phyloP scores from a whole-genome alignment of 2,113 vertebrate genomes.

The Rostratula benghalensis region DNA sequence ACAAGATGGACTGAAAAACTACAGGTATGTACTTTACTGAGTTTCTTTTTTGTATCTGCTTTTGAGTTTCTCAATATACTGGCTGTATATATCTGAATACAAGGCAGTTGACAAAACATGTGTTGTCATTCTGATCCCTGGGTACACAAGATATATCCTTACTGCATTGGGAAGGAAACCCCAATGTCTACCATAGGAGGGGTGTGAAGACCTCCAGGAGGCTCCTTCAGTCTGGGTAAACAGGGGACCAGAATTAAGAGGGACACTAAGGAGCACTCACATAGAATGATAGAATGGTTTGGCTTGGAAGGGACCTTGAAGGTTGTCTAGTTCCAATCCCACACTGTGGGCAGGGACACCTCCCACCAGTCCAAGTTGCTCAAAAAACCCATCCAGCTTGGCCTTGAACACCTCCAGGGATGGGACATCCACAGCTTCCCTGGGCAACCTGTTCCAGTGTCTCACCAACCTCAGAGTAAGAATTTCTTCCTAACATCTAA shows the following conservation, averaged over 20 bases:
- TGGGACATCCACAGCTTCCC: too few species aligned
- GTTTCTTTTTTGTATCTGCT: not conserved
- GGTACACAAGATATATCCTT: accelerated
- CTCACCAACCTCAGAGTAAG: too few species aligned
- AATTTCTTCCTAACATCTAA: too few species aligned
- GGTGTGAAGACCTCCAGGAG: not conserved
- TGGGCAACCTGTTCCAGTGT: too few species aligned
- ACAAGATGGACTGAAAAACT: not conserved
- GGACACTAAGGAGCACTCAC: not conserved
- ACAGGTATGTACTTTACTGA: accelerated
- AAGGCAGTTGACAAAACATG: not conserved
- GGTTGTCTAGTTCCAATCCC: too few species aligned
- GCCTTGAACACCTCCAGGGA: too few species aligned
- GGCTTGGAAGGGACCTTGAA: too few species aligned
- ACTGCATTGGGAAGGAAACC: not conserved
- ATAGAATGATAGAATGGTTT: not conserved
- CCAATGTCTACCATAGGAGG: not conserved
- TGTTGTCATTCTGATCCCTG: not conserved
- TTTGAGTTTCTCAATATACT: not conserved
- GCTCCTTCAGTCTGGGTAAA: not conserved
- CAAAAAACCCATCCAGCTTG: too few species aligned
- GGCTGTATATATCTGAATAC: not conserved
- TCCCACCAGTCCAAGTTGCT: too few species aligned
- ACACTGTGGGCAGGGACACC: too few species aligned
- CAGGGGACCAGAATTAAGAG: not conserved